Evolutionary conservation across 2,113 vertebrate genomes (phyloP), one percentile per base, ranked within the genome.

Genomic region (Neodon shergylaensis): DNA sequence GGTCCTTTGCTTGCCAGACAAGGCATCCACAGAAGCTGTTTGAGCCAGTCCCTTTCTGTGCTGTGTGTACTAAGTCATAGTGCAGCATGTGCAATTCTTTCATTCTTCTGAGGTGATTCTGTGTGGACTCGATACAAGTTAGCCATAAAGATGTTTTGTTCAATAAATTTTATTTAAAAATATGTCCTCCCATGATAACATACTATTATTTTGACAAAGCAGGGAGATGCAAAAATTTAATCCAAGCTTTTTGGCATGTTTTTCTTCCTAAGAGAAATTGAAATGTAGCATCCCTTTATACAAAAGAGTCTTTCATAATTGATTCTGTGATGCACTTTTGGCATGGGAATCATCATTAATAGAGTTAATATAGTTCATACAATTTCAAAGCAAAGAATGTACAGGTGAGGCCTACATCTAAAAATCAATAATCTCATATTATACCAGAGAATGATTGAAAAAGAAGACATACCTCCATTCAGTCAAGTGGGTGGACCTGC

Each of bases 81-180:
- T 42, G 73, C 17, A 74, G 36, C 6, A 4, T 19, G 13, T 61
- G 11, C 47, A 65, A 78, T 91, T 81, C 13, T 70, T 81, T 83
- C 83, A 54, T 42, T 90, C 70, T 61, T 94, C 73, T 88, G 70
- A 93, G 78, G 76, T 86, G 44, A 28, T 89, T 61, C 58, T 61
- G 7, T 14, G 84, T 65, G 42, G 39, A 94, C 63, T 94, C 36
- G 66, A 54, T 79, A 42, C 26, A 76, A 79, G 47, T 92, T 90
- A 68, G 33, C 44, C 83, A 52, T n/a, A 24, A 88, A 61, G 58
- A 93, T 61, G 17, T 85, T 94, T 82, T 78, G 26, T 74, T 47
- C 54, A 95, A 93, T 83, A 85, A 74, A 44, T 92, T 85, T 47
- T 81, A 26, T 42, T 90, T 74, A 11, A 88, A 96, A 92, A 87